These are phyloP conservation scores for Uropsilus gracilis DNA, from an alignment of 2,113 vertebrate species.

Conservation along the genomic window DNA sequence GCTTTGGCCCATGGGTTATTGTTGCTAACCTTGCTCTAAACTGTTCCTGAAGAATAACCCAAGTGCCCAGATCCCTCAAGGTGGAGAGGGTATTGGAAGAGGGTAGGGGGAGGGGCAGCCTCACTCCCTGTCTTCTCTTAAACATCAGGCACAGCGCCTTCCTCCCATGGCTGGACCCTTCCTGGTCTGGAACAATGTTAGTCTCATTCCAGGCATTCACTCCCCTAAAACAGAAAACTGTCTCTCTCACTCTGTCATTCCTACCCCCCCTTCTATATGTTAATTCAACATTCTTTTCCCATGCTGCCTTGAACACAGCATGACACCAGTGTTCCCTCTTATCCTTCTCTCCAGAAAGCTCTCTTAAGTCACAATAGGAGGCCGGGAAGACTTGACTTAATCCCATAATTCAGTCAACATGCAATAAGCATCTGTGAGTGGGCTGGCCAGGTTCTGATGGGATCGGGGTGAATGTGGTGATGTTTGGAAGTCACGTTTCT, in stretches of 20 bases:
- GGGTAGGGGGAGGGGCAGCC: neutral
- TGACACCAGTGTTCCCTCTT: neutral
- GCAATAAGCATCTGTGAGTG: neutral
- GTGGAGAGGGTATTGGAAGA: too few species aligned
- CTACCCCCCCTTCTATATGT: neutral
- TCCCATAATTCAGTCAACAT: neutral
- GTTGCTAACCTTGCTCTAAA: too few species aligned
- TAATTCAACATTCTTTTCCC: neutral
- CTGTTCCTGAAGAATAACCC: neutral
- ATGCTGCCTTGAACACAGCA: neutral
- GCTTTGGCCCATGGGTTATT: too few species aligned
- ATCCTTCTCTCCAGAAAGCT: neutral
- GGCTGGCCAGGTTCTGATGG: fast-evolving
- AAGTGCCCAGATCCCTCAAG: neutral
- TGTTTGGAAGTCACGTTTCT: neutral
- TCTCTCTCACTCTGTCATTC: neutral
- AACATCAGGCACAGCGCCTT: fast-evolving
- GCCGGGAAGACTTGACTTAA: neutral
- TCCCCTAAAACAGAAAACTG: neutral
- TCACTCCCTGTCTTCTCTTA: neutral
- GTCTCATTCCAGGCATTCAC: too few species aligned
- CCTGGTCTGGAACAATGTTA: neutral
- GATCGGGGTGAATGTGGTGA: neutral
- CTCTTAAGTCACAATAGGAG: neutral
- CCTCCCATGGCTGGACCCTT: neutral